These are phyloP conservation scores for Cyclargus thomasi DNA, from an alignment of 1,140 invertebrate species.

Conservation along the genomic window DNA sequence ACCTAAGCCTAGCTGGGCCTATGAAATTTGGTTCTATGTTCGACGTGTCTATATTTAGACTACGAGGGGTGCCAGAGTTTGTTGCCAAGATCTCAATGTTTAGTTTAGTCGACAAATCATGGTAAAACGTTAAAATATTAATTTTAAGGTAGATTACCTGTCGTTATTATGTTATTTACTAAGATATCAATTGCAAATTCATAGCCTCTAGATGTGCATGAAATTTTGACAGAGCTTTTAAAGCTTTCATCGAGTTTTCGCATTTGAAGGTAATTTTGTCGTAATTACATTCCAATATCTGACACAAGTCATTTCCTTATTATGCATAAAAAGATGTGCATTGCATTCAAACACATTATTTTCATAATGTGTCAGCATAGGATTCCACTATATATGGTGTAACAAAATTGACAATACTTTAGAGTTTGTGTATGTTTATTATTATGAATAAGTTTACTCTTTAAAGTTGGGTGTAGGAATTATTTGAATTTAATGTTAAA, in stretches of 20 bases:
- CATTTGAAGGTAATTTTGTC: not conserved
- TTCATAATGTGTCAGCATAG: too few species aligned
- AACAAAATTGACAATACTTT: too few species aligned
- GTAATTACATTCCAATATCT: too few species aligned
- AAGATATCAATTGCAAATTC: not conserved
- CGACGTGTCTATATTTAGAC: not conserved
- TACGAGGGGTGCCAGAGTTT: not conserved
- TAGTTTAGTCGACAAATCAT: not conserved
- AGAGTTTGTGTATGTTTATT: too few species aligned
- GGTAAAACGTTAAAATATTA: not conserved
- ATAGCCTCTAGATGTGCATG: not conserved
- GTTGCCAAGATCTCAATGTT: not conserved
- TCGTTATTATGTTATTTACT: not conserved
- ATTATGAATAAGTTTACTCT: too few species aligned
- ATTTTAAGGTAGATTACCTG: not conserved
- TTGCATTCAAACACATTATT: too few species aligned
- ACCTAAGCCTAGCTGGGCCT: not conserved
- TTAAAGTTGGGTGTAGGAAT: too few species aligned
- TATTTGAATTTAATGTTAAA: too few species aligned
- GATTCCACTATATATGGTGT: too few species aligned
- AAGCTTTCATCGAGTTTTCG: not conserved
- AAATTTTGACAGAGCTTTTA: not conserved
- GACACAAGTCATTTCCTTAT: too few species aligned
- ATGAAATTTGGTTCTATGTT: slow-evolving; percentile 8
- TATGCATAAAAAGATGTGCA: too few species aligned